These are phyloP conservation scores for Ephydatia muelleri DNA, from an alignment of 37 sponge, comb jelly and placozoan genomes.

Conservation along the genomic window DNA sequence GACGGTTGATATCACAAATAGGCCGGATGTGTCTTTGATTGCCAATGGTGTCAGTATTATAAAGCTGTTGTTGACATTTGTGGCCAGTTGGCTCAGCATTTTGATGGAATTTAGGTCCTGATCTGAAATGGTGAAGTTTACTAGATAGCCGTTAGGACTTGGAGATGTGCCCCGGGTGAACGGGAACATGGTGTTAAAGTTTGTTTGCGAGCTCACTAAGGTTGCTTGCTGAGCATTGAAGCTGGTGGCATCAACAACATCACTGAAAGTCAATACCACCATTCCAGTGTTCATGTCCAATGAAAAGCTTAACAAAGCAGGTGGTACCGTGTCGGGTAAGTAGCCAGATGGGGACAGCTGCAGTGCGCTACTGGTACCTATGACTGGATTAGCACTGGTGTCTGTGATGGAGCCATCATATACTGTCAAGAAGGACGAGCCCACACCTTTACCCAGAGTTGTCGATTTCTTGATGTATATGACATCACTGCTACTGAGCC, in stretches of 20 bases:
- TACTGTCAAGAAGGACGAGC: slow-evolving; percentile 59
- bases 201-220: slow-evolving; percentile 8
- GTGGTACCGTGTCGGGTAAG: slow-evolving; percentile 50
- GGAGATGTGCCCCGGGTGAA: slow-evolving; percentile 56
- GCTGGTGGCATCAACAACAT: slow-evolving; percentile 74
- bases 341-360: slow-evolving; percentile 25
- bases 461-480: slow-evolving; percentile 65
- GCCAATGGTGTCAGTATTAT: slow-evolving; percentile 52
- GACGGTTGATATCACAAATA: slow-evolving; percentile 21
- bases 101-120: slow-evolving; percentile 80
- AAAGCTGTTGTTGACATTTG: slow-evolving; percentile 68
- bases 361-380: slow-evolving; percentile 50
- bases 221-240: slow-evolving; percentile 63
- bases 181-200: slow-evolving; percentile 9
- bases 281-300: slow-evolving; percentile 82
- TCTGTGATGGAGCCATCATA: slow-evolving; percentile 69
- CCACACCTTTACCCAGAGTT: slow-evolving; percentile 35
- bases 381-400: slow-evolving; percentile 70
- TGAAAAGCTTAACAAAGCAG: slow-evolving; percentile 68
- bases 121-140: slow-evolving; percentile 60
- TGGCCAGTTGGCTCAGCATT: slow-evolving; percentile 65
- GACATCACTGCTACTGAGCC: slow-evolving; percentile 42
- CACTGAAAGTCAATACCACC: slow-evolving; percentile 78
- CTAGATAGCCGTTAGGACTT: slow-evolving; percentile 63
- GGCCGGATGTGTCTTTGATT: slow-evolving; percentile 57